Percentiles rank a stretch among this genome's conserved stretches.
phyloP scores from a whole-genome alignment of 2,113 vertebrate genomes.

The Sylvilagus bachmani region DNA sequence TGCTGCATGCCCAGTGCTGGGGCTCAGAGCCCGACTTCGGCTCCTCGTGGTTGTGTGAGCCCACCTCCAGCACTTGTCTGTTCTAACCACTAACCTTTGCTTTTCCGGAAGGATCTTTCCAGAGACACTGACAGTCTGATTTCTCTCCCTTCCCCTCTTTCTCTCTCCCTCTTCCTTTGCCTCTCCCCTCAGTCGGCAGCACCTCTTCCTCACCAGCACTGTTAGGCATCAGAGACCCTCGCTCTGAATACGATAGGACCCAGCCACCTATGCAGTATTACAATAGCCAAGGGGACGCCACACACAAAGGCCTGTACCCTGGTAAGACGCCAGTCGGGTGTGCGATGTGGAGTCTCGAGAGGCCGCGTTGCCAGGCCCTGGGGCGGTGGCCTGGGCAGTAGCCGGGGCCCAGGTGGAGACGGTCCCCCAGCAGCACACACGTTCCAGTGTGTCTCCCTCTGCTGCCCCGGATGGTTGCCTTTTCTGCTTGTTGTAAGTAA shows the following conservation, averaged over 20 bases:
- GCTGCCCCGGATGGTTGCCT: neutral
- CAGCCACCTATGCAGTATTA: constrained; percentile 99
- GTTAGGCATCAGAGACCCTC: constrained; percentile 95
- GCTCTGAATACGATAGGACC: constrained; percentile 94
- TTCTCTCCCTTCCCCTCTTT: constrained; percentile 45
- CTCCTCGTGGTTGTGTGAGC: neutral
- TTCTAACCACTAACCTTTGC: constrained; percentile 70
- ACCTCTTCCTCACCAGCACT: constrained; percentile 96
- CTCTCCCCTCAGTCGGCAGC: constrained; percentile 92
- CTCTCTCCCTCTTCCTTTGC: constrained; percentile 3
- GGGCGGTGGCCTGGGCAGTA: constrained; percentile 21
- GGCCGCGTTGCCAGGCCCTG: neutral
- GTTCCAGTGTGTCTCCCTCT: neutral
- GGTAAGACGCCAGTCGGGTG: constrained; percentile 88
- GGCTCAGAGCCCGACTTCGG: neutral
- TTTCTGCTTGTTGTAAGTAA: constrained; percentile 38
- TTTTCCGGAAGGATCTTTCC: constrained; percentile 62
- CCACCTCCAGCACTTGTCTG: neutral
- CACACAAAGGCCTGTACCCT: constrained; percentile 95
- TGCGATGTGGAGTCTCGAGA: neutral
- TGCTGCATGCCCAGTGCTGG: neutral
- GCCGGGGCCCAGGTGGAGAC: neutral
- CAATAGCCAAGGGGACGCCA: constrained; percentile 95
- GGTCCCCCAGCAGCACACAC: constrained; percentile 54
- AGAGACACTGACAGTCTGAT: constrained; percentile 72